phyloP scores from a whole-genome alignment of 2,113 vertebrate genomes.

The Entelurus aequoreus region DNA sequence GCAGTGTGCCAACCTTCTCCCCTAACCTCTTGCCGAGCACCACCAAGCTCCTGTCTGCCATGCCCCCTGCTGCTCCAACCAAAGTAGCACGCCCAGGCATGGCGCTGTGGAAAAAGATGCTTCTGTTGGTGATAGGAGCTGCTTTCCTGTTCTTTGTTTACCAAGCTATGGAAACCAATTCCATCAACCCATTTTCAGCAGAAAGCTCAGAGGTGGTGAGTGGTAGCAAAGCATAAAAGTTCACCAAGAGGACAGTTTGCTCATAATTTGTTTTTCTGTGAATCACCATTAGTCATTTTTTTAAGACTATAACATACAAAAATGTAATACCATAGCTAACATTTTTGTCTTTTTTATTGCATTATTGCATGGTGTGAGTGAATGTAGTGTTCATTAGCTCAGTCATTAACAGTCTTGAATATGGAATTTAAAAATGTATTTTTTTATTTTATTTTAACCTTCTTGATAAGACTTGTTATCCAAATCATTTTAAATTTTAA shows the following conservation, averaged over 20 bases:
- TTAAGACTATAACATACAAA: background rate
- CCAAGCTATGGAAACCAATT: conserved; percentile 92
- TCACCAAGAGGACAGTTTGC: background rate
- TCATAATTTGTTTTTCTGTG: conserved; percentile 9
- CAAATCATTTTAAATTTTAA: conserved; percentile 19
- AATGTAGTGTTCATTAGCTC: background rate
- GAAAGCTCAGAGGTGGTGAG: background rate
- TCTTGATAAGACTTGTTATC: conserved; percentile 36
- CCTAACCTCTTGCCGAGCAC: background rate
- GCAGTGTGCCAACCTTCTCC: conserved; percentile 18
- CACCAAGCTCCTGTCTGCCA: conserved; percentile 19
- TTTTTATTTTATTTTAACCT: conserved; percentile 34
- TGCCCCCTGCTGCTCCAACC: conserved; percentile 29
- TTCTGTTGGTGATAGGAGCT: conserved; percentile 74
- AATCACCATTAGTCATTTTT: conserved; percentile 32
- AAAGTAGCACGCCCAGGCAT: conserved; percentile 47
- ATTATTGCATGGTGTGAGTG: conserved; percentile 8
- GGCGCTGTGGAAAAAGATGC: conserved; percentile 86
- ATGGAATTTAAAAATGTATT: conserved; percentile 24
- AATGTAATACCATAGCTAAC: conserved; percentile 14
- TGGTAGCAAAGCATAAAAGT: conserved; percentile 15
- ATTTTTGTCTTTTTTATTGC: conserved; percentile 6
- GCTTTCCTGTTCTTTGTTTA: conserved; percentile 85
- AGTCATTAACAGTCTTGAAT: conserved; percentile 20
- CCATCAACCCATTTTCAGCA: conserved; percentile 73